A percentile compares a stretch with the other conserved stretches of the same genome.
These are phyloP conservation scores for Heterotis niloticus DNA, from an alignment of 2,113 vertebrate genomes.

Conservation along the genomic window DNA sequence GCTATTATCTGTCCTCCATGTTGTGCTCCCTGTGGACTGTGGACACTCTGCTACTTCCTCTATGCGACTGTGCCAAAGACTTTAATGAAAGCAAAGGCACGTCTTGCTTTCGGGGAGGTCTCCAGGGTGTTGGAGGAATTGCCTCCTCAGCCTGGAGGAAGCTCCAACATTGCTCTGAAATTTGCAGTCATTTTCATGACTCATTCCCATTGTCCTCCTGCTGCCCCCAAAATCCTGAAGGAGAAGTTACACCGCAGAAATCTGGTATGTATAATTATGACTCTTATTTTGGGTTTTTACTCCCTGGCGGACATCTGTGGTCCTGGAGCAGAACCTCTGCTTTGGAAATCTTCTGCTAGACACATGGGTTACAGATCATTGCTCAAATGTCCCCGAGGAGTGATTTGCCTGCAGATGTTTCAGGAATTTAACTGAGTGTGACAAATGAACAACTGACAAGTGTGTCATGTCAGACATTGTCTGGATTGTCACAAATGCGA, in stretches of 20 bases:
- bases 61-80: neutral
- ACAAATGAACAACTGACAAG: conserved; percentile 1
- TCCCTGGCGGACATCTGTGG: neutral
- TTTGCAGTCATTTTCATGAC: no score
- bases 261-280: no score
- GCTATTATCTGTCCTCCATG: neutral
- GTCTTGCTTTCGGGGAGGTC: no score
- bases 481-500: neutral
- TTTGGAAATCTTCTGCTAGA: neutral
- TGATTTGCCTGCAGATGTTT: neutral
- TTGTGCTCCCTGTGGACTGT: neutral
- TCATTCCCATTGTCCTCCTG: no score
- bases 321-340: neutral
- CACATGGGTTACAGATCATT: neutral
- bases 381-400: neutral
- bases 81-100: neutral
- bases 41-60: neutral
- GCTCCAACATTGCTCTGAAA: no score
- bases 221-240: no score
- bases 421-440: neutral
- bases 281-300: no score
- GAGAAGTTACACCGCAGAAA: no score
- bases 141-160: no score
- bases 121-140: no score
- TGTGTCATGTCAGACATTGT: neutral